Evolutionary conservation across 2,888 invertebrate genomes (phyloP).

Genomic region (Agapostemon virescens): DNA sequence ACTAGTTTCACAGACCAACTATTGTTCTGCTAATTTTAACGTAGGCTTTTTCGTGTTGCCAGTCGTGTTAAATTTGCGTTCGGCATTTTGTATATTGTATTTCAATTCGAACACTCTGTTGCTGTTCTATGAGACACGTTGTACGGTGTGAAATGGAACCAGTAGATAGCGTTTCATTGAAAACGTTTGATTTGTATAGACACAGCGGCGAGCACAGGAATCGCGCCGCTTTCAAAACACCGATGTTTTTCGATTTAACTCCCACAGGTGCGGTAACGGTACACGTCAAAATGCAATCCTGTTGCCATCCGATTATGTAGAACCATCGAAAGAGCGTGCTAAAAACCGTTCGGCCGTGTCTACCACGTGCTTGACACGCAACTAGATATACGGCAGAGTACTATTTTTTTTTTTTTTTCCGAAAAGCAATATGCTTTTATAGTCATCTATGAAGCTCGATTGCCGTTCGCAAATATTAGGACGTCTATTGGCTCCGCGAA

Average conservation of each 20-base stretch:
- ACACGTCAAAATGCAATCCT: conserved; percentile 19
- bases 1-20: too few relatives aligned
- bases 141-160: not conserved
- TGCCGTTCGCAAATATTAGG: not conserved
- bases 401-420: too few relatives aligned
- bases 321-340: not conserved
- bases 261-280: conserved; percentile 24
- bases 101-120: not conserved
- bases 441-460: not conserved
- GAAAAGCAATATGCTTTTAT: not conserved
- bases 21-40: too few relatives aligned
- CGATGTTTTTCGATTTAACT: not conserved
- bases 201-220: not conserved
- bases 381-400: not conserved
- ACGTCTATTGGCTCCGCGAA: not conserved
- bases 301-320: conserved; percentile 2
- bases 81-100: not conserved
- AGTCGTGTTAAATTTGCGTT: not conserved
- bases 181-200: not conserved
- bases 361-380: not conserved
- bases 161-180: not conserved
- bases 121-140: not conserved
- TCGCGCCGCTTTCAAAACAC: not conserved
- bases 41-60: too few relatives aligned
- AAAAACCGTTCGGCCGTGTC: not conserved